Conservation (phyloP, 1,140 invertebrate species). For the Rhagoletis pomonella region DNA sequence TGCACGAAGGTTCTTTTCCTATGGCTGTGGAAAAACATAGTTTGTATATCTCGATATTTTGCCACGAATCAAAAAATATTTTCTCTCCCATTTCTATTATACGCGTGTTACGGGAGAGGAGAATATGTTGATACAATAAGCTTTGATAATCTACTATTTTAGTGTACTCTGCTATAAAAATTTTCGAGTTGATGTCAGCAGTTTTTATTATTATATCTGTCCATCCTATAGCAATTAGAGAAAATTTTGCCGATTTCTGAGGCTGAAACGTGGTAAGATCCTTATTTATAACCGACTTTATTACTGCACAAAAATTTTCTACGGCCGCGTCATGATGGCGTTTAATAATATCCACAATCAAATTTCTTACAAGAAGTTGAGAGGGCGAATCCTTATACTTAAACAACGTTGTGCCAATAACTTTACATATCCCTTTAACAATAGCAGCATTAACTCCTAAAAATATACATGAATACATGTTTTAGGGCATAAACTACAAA, state of each 20-base stretch:
- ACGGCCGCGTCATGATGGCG: constrained; percentile 82
- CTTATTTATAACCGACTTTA: constrained; percentile 79
- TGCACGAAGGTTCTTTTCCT: constrained; percentile 64
- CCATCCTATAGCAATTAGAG: constrained; percentile 68
- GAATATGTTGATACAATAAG: constrained; percentile 64
- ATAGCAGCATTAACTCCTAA: constrained; percentile 86
- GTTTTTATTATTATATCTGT: constrained; percentile 63
- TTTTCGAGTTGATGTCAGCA: constrained; percentile 62
- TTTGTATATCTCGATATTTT: constrained; percentile 64
- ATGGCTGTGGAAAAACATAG: constrained; percentile 61
- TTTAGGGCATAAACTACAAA: no score
- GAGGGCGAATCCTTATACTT: constrained; percentile 87
- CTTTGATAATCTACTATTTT: constrained; percentile 66
- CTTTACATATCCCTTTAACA: constrained; percentile 85
- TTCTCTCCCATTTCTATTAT: constrained; percentile 66
- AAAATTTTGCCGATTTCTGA: constrained; percentile 76
- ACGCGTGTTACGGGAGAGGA: constrained; percentile 61
- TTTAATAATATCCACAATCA: constrained; percentile 81
- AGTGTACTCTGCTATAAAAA: constrained; percentile 66
- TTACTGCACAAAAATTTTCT: constrained; percentile 80
- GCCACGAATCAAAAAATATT: constrained; percentile 67
- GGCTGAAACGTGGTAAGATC: constrained; percentile 81
- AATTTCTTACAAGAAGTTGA: constrained; percentile 81
- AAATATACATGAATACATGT: neutral
- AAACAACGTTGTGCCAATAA: constrained; percentile 82